These are phyloP conservation scores for Zeus faber DNA, from an alignment of 2,113 vertebrate genomes.

Conservation along the genomic window DNA sequence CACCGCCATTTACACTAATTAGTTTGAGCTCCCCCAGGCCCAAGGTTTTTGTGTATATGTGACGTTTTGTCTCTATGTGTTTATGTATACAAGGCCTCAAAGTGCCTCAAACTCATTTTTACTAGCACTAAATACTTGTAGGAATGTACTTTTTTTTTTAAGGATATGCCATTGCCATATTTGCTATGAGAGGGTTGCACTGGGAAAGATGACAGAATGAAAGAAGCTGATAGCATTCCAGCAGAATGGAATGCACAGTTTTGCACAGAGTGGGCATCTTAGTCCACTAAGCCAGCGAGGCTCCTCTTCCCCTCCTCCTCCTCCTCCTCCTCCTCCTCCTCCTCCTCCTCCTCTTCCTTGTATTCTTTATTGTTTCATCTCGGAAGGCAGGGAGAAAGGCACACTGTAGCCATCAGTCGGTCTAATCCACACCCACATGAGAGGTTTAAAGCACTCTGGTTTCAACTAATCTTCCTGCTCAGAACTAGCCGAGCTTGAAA, in stretches of 20 bases:
- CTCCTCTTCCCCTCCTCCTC: slow-evolving; percentile 65
- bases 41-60: too few species aligned
- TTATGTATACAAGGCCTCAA: slow-evolving; percentile 26
- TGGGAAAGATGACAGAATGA: too few species aligned
- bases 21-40: slow-evolving; percentile 24
- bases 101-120: too few species aligned
- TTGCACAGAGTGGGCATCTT: slow-evolving; percentile 10
- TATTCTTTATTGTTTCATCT: slow-evolving; percentile 81
- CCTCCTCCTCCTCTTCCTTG: slow-evolving; percentile 26
- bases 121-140: too few species aligned
- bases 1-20: slow-evolving; percentile 76
- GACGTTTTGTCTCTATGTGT: too few species aligned
- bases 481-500: slow-evolving; percentile 83
- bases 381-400: slow-evolving; percentile 70
- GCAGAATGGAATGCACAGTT: slow-evolving; percentile 4
- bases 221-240: not conserved
- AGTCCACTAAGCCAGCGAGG: slow-evolving; percentile 66
- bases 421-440: slow-evolving; percentile 88
- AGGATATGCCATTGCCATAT: too few species aligned
- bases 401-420: slow-evolving; percentile 68
- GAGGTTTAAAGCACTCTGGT: slow-evolving; percentile 93
- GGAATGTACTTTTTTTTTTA: too few species aligned
- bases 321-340: not conserved
- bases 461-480: slow-evolving; percentile 96
- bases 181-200: too few species aligned